Evolutionary conservation across 1,140 invertebrate species (phyloP), one percentile per base, ranked within the genome.

Genomic region (Popillia japonica): DNA sequence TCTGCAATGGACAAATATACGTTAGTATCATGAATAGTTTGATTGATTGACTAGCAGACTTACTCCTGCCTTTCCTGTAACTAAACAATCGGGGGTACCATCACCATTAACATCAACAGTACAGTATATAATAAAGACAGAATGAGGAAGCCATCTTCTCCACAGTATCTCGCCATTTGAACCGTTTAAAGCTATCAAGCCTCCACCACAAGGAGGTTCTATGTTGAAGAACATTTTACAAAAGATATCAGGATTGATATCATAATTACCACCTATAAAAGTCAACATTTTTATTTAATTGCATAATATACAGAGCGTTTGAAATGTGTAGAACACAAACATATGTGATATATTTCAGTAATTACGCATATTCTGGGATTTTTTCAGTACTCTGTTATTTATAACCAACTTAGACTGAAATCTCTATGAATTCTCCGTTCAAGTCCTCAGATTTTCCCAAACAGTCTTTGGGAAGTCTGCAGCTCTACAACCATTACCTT

Each of bases 81-180:
- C 90, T 22, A 96, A 84, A 85, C 95, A 96, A 84, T 96, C 95
- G 23, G 89, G 89, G 34, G 91, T 85, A 10, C 89, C 89, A 87
- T 96, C 95, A 11, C 84, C 83, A 82, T 93, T 94, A 0, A 96
- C 82, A 86, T 96, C 95, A 11, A 88, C 86, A 44, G 90, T 90
- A 86, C 95, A 96, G 82, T 94, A 93, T 9, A 96, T 82, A 2
- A 91, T 92, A 85, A 93, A 94, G 40, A 96, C 88, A 81, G 94
- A 93, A 83, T 94, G 93, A 77, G 89, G 86, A 8, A 91, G 89
- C 91, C 94, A 95, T 78, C 92, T 90, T 10, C 90, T 90, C 95
- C 95, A 96, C 14, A 96, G 76, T n/a, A 91, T 90, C 61, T 89
- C 86, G 0, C 95, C 95, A 75, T 89, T 92, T 64, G 83, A 85